Evolutionary conservation across 2,888 invertebrate genomes (phyloP).

Genomic region (Hypsopygia costalis): DNA sequence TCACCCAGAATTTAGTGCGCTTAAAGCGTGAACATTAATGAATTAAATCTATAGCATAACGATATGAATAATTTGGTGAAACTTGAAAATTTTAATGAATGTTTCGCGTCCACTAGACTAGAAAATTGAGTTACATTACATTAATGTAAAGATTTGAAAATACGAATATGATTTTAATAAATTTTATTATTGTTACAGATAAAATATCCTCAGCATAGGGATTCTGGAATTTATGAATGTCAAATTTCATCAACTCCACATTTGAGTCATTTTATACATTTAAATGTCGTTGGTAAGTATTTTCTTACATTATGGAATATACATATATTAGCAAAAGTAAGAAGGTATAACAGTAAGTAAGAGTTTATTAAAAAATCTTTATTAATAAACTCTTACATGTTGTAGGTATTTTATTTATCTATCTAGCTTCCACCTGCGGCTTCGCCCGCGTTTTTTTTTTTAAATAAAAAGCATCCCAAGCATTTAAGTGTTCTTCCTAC

Average conservation of each 20-base stretch:
- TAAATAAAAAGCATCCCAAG: no score
- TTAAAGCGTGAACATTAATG: background rate
- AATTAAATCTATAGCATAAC: background rate
- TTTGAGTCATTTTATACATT: slow-evolving; percentile 94
- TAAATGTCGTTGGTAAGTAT: slow-evolving; percentile 93
- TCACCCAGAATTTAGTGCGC: no score
- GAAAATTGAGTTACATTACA: slow-evolving; percentile 17
- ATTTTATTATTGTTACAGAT: slow-evolving; percentile 80
- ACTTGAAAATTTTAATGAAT: slow-evolving; percentile 9
- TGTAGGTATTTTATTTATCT: no score
- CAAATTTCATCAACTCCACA: slow-evolving; percentile 97
- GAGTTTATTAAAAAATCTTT: no score
- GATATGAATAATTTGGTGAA: background rate
- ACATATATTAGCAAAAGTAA: no score
- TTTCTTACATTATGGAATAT: no score
- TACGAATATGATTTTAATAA: background rate
- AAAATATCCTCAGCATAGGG: slow-evolving; percentile 94
- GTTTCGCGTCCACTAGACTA: slow-evolving; percentile 12
- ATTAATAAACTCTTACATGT: no score
- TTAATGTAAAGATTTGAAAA: background rate
- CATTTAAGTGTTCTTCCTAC: no score
- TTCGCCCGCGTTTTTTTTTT: no score
- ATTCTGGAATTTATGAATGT: slow-evolving; percentile 95
- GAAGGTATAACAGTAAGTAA: no score
- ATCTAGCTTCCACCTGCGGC: no score